Percentiles rank a stretch among this genome's conserved stretches.
These are phyloP conservation scores for Todiramphus chloris DNA, from an alignment of 2,113 vertebrate genomes.

Conservation along the genomic window DNA sequence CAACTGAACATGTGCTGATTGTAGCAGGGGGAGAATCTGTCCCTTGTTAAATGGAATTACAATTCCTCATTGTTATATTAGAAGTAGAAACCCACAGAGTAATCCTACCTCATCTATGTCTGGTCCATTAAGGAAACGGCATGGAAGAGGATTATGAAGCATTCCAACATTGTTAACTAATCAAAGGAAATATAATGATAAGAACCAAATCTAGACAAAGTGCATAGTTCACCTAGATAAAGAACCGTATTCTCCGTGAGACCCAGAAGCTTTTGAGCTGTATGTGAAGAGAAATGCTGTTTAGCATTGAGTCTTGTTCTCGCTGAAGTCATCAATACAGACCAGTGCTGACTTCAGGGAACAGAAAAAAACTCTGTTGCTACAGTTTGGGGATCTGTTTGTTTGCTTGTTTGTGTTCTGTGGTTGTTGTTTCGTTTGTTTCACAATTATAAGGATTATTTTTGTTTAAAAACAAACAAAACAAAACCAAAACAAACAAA, in stretches of 20 bases:
- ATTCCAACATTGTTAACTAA: slow-evolving; percentile 89
- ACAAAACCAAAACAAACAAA: neutral
- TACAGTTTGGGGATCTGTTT: neutral
- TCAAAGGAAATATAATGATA: neutral
- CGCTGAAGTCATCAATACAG: neutral
- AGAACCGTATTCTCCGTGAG: neutral
- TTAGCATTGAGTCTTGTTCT: neutral
- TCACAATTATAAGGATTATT: neutral
- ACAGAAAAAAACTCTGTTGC: neutral
- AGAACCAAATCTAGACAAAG: neutral
- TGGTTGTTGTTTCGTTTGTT: neutral
- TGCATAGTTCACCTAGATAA: neutral
- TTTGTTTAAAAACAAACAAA: neutral
- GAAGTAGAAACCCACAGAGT: neutral
- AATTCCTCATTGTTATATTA: neutral
- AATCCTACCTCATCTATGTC: slow-evolving; percentile 78
- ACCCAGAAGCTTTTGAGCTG: neutral
- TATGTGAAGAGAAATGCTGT: neutral
- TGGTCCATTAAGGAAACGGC: slow-evolving; percentile 72
- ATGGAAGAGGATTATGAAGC: slow-evolving; percentile 74
- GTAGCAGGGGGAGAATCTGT: neutral
- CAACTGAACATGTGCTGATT: neutral
- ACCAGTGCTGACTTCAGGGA: neutral
- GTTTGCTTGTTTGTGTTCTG: neutral
- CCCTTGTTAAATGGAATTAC: neutral